Evolutionary conservation across 2,888 invertebrate genomes (phyloP).

Genomic region (Arrhopalites spinosus): DNA sequence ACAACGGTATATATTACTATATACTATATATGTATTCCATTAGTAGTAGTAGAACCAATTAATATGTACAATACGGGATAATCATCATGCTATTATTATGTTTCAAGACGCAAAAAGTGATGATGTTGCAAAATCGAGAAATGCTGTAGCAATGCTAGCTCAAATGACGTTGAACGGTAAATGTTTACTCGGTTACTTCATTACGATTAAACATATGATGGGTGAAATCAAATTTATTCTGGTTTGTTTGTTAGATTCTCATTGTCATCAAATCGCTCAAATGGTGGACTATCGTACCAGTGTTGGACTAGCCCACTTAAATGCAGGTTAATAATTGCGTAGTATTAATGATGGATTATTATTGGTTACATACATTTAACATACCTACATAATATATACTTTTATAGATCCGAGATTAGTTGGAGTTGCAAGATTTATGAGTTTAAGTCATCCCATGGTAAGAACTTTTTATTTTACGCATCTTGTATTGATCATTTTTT

Average conservation of each 20-base stretch:
- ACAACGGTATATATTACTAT: too few species aligned
- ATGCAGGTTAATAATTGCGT: constrained; percentile 55
- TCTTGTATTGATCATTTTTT: not conserved
- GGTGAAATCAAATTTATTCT: not conserved
- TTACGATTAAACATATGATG: not conserved
- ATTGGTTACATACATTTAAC: not conserved
- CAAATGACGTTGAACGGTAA: constrained; percentile 35
- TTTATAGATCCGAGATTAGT: constrained; percentile 74
- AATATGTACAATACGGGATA: too few species aligned
- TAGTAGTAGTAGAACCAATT: too few species aligned
- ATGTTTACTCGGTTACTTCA: not conserved
- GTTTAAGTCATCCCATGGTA: constrained; percentile 30
- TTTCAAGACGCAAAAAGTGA: constrained; percentile 37
- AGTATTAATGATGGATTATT: not conserved
- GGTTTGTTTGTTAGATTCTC: too few species aligned
- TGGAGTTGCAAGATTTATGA: constrained; percentile 65
- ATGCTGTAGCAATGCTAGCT: constrained; percentile 37
- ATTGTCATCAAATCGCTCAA: constrained; percentile 77
- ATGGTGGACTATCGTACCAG: constrained; percentile 77
- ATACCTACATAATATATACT: not conserved
- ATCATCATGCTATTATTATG: too few species aligned
- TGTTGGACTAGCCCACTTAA: constrained; percentile 75
- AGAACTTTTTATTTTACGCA: constrained; percentile 4
- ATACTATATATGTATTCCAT: too few species aligned
- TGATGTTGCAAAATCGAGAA: constrained; percentile 35